Evolutionary conservation across 2,113 vertebrate species (phyloP), one percentile per base, ranked within the genome.

Genomic region (Gadus chalcogrammus): DNA sequence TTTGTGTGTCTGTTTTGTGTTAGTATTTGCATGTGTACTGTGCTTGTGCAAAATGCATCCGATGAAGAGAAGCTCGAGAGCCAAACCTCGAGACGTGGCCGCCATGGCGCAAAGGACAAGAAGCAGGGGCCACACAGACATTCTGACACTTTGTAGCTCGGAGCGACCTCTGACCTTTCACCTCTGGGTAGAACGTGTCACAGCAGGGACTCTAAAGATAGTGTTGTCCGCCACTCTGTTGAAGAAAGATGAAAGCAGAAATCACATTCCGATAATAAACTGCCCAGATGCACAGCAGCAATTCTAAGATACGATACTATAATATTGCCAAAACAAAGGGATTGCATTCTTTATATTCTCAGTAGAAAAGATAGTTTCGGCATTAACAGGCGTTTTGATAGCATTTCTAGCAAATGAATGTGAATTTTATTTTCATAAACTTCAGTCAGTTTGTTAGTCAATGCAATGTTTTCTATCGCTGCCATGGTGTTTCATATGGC

Each of bases 41-140:
- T 64, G 42, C 12, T 48, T 48, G 8, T 48, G 42, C 11, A 9
- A 8, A 15, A 58, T 13, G 67, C 12, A 53, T 20, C 20, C 1
- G 31, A 35, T 15, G 48, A 38, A 61, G 9, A 61, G 17, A 28
- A 67, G 58, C 24, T 17, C 28, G 38, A 64, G 16, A 64, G 66
- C 68, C 84, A 65, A 68, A 93, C 92, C 91, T 87, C 88, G 87
- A 76, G 79, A 70, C 64, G 77, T 65, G 55, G 85, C 68, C 74
- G 81, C 72, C 58, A 78, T 61, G 24, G 67, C 75, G 70, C 89
- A 73, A 88, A 48, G 64, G 28, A 85, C 48, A 64, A 92, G 27
- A 62, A 91, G 72, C 70, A 88, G 61, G 66, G 22, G 66, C 79
- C 70, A 79, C 55, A 72, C 68, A 24, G 76, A 76, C 82, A 93